Base-by-base conservation (phyloP, 2,113 vertebrate genomes). In the Centrocercus urophasianus region DNA sequence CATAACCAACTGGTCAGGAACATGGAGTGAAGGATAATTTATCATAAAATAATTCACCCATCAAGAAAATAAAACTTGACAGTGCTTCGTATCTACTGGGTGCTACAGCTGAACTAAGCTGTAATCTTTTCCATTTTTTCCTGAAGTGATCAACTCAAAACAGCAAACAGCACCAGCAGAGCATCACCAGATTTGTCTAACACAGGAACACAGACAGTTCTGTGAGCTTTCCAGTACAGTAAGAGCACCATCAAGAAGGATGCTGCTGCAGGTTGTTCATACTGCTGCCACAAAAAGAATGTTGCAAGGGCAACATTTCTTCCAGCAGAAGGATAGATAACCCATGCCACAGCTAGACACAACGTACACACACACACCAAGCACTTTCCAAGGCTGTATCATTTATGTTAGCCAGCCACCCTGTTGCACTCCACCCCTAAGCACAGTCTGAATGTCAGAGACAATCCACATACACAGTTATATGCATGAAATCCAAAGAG, bases 161-260 rank as follows among this genome's bases (percentile, higher is more conserved):
- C 3, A 75, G 52, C 24, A 52, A 86, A 63, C 7, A 61, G 42
- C 0, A 0, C 1, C 4, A 13, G 7, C 27, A 88, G 30, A 79
- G 18, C 42, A 90, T 13, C 2, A 57, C 25, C 47, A 57, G 15
- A 52, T 45, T 71, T 78, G 34, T 16, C 86, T 52, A 52, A 75
- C 18, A 27, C 6, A 7, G 64, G 25, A 63, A 71, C 42, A 52
- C 6, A 9, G 22, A 50, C 32, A 83, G 63, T 8, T 13, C 2
- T 0, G 0, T 4, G 25, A 56, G 32, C 45, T 10, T 66, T 61
- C 43, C 69, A 77, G 60, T 6, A 3, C 0, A 2, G 0, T 10
- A 36, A 81, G 27, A 84, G 25, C 73, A 78, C 84, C n/a, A 38
- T 6, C 42, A 56, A 56, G 60, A 74, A 86, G 59, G 11, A 5